A percentile compares a stretch with the other conserved stretches of the same genome.
phyloP scores from a whole-genome alignment of 2,888 invertebrate species.

The Xanthorhoe spadicearia region DNA sequence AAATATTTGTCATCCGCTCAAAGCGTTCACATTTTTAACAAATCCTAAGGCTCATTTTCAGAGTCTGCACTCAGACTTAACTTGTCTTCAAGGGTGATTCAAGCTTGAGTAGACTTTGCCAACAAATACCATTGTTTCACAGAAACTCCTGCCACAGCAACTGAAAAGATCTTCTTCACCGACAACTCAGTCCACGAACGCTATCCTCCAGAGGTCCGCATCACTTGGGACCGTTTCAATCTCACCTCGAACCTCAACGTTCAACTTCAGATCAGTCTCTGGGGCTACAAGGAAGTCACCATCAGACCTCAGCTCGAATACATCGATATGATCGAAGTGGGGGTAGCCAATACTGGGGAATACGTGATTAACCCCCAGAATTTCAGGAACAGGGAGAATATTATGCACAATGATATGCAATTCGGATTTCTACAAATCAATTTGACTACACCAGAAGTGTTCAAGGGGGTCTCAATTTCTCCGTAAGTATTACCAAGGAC shows the following conservation, averaged over 20 bases:
- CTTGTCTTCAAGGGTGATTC: too few species aligned
- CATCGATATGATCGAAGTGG: slow-evolving; percentile 90
- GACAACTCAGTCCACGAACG: slow-evolving; percentile 89
- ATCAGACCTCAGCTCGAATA: slow-evolving; percentile 92
- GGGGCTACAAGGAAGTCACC: slow-evolving; percentile 95
- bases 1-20: too few species aligned
- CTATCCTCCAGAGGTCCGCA: slow-evolving; percentile 89
- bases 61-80: too few species aligned
- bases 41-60: too few species aligned
- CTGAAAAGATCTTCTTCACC: slow-evolving; percentile 93
- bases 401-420: slow-evolving; percentile 89
- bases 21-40: too few species aligned
- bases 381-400: slow-evolving; percentile 88
- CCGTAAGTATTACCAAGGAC: slow-evolving; percentile 87
- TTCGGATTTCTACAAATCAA: slow-evolving; percentile 96
- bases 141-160: slow-evolving; percentile 95
- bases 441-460: slow-evolving; percentile 90
- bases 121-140: slow-evolving; percentile 28
- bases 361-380: slow-evolving; percentile 90
- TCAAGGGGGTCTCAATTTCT: slow-evolving; percentile 86
- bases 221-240: slow-evolving; percentile 94
- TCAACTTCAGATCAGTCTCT: slow-evolving; percentile 91
- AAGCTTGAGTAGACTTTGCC: too few species aligned
- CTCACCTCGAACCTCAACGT: slow-evolving; percentile 92
- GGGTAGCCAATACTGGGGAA: slow-evolving; percentile 87